These are phyloP conservation scores for Apogon talboti DNA, from an alignment of 2,797 vertebrate species.

Conservation along the genomic window DNA sequence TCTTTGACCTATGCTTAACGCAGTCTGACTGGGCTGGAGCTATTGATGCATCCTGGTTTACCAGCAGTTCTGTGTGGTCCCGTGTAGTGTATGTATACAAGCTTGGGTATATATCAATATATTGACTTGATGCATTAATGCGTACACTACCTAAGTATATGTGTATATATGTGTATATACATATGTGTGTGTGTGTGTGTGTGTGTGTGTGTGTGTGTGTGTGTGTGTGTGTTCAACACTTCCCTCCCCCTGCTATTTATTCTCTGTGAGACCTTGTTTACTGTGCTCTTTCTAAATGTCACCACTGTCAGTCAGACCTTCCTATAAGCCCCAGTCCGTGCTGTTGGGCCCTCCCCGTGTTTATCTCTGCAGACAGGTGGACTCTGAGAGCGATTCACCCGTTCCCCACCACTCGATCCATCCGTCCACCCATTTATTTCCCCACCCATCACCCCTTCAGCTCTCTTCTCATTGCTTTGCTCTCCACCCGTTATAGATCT, in stretches of 20 bases:
- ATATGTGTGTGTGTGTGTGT: conserved; percentile 34
- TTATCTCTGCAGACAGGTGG: conserved; percentile 80
- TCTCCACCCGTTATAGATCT: conserved; percentile 15
- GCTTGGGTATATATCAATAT: conserved; percentile 19
- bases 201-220: conserved; percentile 38
- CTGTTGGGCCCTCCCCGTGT: conserved; percentile 67
- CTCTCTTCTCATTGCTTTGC: conserved; percentile 20
- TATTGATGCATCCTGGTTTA: conserved; percentile 14
- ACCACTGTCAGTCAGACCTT: conserved; percentile 81
- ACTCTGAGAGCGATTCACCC: conserved; percentile 39
- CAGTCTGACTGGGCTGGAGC: conserved; percentile 10
- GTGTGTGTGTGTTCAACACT: conserved; percentile 36
- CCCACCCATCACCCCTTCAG: conserved; percentile 26
- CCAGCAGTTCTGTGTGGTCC: background rate
- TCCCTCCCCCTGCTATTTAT: conserved; percentile 73
- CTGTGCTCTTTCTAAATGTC: conserved; percentile 84
- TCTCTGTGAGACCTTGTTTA: conserved; percentile 76
- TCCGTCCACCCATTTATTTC: conserved; percentile 37
- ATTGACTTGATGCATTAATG: conserved; percentile 42
- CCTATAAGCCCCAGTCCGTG: conserved; percentile 66
- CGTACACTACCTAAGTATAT: conserved; percentile 55
- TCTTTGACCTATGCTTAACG: conserved; percentile 22
- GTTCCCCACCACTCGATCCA: conserved; percentile 9
- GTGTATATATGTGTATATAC: too few relatives aligned
- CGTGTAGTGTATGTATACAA: conserved; percentile 2